These are phyloP conservation scores for Hypercompe scribonia DNA, from an alignment of 2,888 invertebrate species.

Conservation along the genomic window DNA sequence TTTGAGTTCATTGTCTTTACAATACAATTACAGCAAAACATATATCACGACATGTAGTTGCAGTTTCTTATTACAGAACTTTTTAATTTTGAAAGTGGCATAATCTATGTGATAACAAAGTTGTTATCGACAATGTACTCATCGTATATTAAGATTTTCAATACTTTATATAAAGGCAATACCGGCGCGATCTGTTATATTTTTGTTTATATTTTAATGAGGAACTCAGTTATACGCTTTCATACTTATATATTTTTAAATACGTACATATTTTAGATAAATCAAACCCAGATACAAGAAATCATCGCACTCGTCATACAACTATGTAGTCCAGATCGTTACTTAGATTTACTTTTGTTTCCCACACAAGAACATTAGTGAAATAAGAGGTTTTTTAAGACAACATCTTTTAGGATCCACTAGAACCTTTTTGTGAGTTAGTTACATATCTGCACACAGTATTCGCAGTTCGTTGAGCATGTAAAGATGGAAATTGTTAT, in stretches of 20 bases:
- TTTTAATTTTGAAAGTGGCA: too few relatives aligned
- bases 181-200: neutral
- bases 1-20: neutral
- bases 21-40: too few relatives aligned
- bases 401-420: neutral
- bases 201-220: neutral
- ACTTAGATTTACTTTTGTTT: neutral
- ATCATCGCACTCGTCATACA: neutral
- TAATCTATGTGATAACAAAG: too few relatives aligned
- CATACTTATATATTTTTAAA: neutral
- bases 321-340: neutral
- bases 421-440: neutral
- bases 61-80: too few relatives aligned
- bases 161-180: neutral
- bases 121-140: too few relatives aligned
- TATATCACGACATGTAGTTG: too few relatives aligned
- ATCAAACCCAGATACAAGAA: neutral
- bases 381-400: neutral
- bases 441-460: neutral
- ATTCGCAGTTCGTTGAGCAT: constrained; percentile 2
- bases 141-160: neutral
- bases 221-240: neutral
- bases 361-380: neutral
- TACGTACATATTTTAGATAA: neutral
- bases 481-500: neutral